Percentiles rank a stretch among this genome's conserved stretches.
These are phyloP conservation scores for Pseudorhiza aurosa DNA, from an alignment of 30 jellyfish, hydroid and myxozoan species.

Conservation along the genomic window DNA sequence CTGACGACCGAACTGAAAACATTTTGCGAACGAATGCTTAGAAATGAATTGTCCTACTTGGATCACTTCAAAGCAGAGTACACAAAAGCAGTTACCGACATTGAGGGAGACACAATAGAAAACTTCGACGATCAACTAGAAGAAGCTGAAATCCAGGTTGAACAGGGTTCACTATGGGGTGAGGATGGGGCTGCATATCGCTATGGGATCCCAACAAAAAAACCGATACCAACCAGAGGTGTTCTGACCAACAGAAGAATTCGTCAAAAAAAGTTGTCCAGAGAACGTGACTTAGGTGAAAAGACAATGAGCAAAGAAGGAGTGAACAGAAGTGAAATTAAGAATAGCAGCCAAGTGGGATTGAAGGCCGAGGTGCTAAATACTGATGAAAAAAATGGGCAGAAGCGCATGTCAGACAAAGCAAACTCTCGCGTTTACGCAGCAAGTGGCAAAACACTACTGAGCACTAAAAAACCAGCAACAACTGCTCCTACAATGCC, in stretches of 20 bases:
- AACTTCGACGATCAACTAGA: slow-evolving; percentile 74
- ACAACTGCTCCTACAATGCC: slow-evolving; percentile 43
- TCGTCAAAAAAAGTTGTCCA: no score
- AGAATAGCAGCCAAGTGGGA: no score
- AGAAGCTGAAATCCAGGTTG: slow-evolving; percentile 78
- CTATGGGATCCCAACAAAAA: slow-evolving; percentile 63
- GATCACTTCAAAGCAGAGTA: slow-evolving; percentile 75
- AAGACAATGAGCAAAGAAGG: no score
- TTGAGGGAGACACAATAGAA: slow-evolving; percentile 83
- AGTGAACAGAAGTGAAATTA: no score
- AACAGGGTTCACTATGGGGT: slow-evolving; percentile 31
- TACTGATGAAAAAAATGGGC: no score
- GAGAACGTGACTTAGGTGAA: no score
- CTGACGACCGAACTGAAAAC: slow-evolving; percentile 53
- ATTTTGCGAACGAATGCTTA: slow-evolving; percentile 86
- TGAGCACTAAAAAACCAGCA: neutral
- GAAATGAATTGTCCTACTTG: slow-evolving; percentile 78
- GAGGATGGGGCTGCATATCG: slow-evolving; percentile 38
- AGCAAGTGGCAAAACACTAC: no score
- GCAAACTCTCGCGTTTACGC: no score
- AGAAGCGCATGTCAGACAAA: no score
- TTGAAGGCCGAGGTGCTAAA: no score
- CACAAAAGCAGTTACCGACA: slow-evolving; percentile 9
- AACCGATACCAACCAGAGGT: slow-evolving; percentile 50
- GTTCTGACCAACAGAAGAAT: no score